Base-by-base conservation (phyloP, 1,140 invertebrate genomes). In the Mamestra configurata region DNA sequence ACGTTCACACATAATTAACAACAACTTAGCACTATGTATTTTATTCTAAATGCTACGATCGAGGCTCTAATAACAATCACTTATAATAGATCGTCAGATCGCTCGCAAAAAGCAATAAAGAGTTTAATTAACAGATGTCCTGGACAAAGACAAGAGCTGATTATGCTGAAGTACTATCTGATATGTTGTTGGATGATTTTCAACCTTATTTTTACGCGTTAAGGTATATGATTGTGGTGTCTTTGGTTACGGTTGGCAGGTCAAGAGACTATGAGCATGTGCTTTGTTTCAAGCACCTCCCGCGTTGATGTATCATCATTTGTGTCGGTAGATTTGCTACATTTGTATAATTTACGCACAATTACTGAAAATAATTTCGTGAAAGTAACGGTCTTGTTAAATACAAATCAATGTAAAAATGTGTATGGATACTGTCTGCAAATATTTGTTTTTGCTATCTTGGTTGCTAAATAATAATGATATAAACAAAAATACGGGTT, bases 101-200 rank as follows among this genome's bases (percentile, higher is more conserved):
- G 13, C 24, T 53, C 68, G 7, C 46, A 24, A 80, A 80, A 84
- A 77, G 83, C 73, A 87, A 88, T 86, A 86, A 87, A 86, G 86
- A 82, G 84, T 87, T 89, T 87, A 89, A 89, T 89, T 90, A 89
- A 88, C 81, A 53, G 83, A 84, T 88, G 78, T 88, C 84, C 75
- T 61, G 71, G 66, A 85, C 82, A 84, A 88, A 86, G 84, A 86
- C 84, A 87, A 85, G 82, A 80, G 83, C 70, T 88, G 81, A 88
- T 87, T 87, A 83, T 86, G 77, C 40, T 78, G 75, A 86, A 70
- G 80, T 64, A 35, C n/a, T 53, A 71, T 51, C 24, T 1, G 11
- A 15, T 31, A 20, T 10, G 18, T 68, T 24, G 40, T 49, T 43
- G 20, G 1, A 35, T 1, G 22, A 68, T 15, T 18, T 68, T 49